Conservation (phyloP, 92 coral and sea anemone genomes). For the Paragorgia papillata region DNA sequence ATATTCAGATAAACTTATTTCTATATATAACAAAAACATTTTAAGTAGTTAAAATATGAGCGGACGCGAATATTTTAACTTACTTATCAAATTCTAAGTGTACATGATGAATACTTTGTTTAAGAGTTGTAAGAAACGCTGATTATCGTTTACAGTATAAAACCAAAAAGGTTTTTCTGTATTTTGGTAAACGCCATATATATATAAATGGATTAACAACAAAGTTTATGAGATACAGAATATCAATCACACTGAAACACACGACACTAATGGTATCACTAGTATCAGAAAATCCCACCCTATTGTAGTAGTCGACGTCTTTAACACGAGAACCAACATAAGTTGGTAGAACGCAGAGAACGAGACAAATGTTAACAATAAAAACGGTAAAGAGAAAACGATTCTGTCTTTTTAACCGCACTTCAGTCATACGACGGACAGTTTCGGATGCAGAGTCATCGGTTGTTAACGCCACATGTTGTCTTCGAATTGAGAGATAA, state of each 20-base stretch:
- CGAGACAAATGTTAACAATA: not conserved
- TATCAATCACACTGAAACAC: not conserved
- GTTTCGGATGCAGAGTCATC: not conserved
- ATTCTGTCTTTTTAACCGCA: conserved; percentile 14
- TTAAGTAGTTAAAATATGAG: too few relatives aligned
- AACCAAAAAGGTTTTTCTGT: not conserved
- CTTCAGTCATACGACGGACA: not conserved
- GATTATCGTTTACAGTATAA: conserved; percentile 4
- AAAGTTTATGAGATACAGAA: not conserved
- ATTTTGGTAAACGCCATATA: conserved; percentile 18
- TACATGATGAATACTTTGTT: too few relatives aligned
- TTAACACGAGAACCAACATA: not conserved
- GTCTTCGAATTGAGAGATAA: not conserved
- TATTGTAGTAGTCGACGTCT: not conserved
- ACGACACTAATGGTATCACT: not conserved
- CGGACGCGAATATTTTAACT: too few relatives aligned
- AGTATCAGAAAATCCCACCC: too few relatives aligned
- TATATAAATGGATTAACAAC: conserved; percentile 19
- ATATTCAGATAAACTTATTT: too few relatives aligned
- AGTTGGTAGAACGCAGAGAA: not conserved
- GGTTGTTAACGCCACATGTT: not conserved
- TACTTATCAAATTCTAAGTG: too few relatives aligned
- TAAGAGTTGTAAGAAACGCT: too few relatives aligned
- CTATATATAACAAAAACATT: too few relatives aligned
- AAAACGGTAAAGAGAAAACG: conserved; percentile 11